These are phyloP conservation scores for Labeo calbasu DNA, from an alignment of 2,797 vertebrate species.

Conservation along the genomic window DNA sequence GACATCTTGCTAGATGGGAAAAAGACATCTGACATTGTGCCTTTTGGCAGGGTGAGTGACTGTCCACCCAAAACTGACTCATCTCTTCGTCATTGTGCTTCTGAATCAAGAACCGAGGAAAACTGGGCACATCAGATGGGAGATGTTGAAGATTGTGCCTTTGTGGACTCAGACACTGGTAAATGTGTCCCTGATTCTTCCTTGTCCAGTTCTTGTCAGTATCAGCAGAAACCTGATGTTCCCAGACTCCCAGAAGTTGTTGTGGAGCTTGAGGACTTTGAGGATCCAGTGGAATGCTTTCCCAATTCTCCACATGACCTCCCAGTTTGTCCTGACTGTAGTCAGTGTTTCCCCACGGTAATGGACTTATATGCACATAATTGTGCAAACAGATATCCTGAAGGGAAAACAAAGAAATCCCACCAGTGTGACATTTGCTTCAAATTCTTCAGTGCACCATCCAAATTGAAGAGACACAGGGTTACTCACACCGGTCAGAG, in stretches of 20 bases:
- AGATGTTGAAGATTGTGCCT: not conserved
- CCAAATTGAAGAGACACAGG: slow-evolving; percentile 81
- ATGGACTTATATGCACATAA: slow-evolving; percentile 48
- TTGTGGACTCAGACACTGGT: not conserved
- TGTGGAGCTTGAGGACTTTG: slow-evolving; percentile 15
- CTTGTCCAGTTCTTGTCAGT: not conserved
- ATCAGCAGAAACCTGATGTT: not conserved
- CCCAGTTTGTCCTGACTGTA: slow-evolving; percentile 53
- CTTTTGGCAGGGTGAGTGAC: slow-evolving; percentile 1
- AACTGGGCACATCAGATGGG: not conserved
- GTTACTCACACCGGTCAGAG: slow-evolving; percentile 80
- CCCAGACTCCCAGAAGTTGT: not conserved
- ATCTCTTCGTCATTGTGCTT: not conserved
- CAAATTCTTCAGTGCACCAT: slow-evolving; percentile 79
- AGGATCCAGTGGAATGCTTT: not conserved
- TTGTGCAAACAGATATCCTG: slow-evolving; percentile 32
- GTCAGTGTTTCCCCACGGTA: slow-evolving; percentile 49
- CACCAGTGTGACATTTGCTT: slow-evolving; percentile 80
- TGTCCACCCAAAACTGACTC: slow-evolving; percentile 17
- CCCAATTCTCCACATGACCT: slow-evolving; percentile 48
- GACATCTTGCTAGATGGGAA: slow-evolving; percentile 11
- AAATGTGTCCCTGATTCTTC: not conserved
- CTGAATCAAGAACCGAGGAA: not conserved
- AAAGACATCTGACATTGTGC: slow-evolving; percentile 26
- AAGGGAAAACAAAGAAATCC: slow-evolving; percentile 59